phyloP scores from a whole-genome alignment of 2,113 vertebrate genomes.

The Taxidea taxus region DNA sequence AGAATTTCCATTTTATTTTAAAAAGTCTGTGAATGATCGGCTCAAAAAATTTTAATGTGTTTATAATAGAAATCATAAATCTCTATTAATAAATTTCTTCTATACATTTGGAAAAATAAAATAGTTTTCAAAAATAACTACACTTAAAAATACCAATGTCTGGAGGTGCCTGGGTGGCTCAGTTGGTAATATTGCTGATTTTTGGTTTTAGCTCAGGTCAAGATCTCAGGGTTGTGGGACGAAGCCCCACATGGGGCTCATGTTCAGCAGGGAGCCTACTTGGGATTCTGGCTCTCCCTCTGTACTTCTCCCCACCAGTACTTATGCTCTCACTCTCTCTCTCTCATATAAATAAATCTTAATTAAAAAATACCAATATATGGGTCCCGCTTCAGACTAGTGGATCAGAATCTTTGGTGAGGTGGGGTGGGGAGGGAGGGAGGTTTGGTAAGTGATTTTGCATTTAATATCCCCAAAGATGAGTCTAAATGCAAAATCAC shows the following conservation, averaged over 20 bases:
- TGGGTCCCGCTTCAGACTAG: background rate
- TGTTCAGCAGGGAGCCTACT: background rate
- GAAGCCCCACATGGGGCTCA: background rate
- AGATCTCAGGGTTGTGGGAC: background rate
- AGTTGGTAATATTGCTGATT: background rate
- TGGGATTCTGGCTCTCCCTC: background rate
- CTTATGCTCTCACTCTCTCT: background rate
- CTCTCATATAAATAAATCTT: background rate
- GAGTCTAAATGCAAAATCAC: background rate
- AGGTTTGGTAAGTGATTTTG: background rate
- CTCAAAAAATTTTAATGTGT: background rate
- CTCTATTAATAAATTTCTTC: background rate
- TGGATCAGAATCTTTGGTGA: background rate
- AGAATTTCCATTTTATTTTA: background rate
- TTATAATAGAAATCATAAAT: conserved; percentile 13
- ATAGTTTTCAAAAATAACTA: background rate
- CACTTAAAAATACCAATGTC: background rate
- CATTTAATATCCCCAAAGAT: background rate
- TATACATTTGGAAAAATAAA: background rate
- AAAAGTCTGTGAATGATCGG: background rate
- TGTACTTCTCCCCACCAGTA: background rate
- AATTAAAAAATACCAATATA: background rate
- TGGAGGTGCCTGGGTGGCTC: background rate
- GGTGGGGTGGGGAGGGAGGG: rapidly evolving
- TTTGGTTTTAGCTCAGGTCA: background rate